phyloP scores from a whole-genome alignment of 2,113 vertebrate genomes.

The Rhabdomys dilectus region DNA sequence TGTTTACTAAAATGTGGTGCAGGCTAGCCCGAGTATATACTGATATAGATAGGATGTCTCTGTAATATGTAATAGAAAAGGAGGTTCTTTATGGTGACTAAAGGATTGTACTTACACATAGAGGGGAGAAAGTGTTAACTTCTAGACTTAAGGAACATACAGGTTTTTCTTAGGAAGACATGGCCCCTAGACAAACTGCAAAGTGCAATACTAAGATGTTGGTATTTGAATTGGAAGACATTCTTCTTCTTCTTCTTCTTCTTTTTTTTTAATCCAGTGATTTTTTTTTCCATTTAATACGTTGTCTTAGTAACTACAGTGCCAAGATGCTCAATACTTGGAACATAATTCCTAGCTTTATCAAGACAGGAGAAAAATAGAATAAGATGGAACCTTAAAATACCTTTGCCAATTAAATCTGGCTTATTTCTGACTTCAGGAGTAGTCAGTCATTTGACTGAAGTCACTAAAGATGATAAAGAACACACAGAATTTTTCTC shows the following conservation, averaged over 20 bases:
- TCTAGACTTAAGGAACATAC: slow-evolving; percentile 1
- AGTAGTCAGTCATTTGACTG: slow-evolving; percentile 70
- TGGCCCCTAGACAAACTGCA: background rate
- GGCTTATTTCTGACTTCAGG: slow-evolving; percentile 75
- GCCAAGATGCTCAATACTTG: slow-evolving; percentile 70
- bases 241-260: background rate
- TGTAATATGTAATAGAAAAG: background rate
- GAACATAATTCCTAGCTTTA: slow-evolving; percentile 77
- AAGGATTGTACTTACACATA: background rate
- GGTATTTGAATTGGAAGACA: background rate
- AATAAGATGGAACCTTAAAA: slow-evolving; percentile 73
- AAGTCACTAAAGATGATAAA: slow-evolving; percentile 25
- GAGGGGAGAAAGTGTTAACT: slow-evolving; percentile 32
- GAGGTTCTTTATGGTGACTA: background rate
- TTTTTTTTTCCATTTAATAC: slow-evolving; percentile 68
- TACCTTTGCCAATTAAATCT: slow-evolving; percentile 79
- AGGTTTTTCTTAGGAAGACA: background rate
- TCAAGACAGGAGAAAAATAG: slow-evolving; percentile 68
- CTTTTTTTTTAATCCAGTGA: background rate
- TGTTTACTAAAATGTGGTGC: slow-evolving; percentile 15
- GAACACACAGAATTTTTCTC: slow-evolving; percentile 25
- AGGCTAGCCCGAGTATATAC: background rate
- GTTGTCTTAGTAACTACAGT: slow-evolving; percentile 83
- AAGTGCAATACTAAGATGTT: background rate
- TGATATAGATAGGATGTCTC: background rate